phyloP scores from a whole-genome alignment of 2,888 invertebrate species.

The Hirudinaria manillensis region DNA sequence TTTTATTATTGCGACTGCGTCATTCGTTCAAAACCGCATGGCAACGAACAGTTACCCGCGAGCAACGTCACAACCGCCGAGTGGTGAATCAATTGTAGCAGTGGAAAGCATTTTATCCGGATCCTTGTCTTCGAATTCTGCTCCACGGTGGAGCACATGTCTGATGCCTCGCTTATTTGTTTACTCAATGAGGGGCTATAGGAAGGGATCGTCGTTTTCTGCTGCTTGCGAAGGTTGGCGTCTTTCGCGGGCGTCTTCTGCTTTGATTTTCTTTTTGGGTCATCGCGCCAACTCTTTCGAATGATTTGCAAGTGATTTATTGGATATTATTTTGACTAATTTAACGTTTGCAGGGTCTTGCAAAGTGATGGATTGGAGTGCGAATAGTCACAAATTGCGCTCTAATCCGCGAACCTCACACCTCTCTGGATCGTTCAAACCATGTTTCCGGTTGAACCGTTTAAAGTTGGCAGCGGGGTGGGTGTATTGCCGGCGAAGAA shows the following conservation, averaged over 20 bases:
- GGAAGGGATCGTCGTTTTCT: background rate
- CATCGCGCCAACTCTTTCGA: background rate
- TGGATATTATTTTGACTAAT: no score
- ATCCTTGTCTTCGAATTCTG: no score
- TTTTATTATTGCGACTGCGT: background rate
- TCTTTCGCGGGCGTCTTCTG: constrained; percentile 9
- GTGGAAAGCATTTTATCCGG: background rate
- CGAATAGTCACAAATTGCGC: constrained; percentile 16
- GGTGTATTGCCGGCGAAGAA: background rate
- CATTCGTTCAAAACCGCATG: constrained; percentile 14
- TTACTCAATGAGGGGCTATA: background rate
- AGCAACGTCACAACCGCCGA: constrained; percentile 24
- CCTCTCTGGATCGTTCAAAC: background rate
- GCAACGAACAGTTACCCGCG: constrained; percentile 30
- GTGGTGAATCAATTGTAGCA: constrained; percentile 15
- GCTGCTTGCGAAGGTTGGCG: background rate
- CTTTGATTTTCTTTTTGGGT: background rate
- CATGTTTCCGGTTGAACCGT: constrained; percentile 1
- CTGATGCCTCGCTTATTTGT: constrained; percentile 4
- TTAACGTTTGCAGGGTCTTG: background rate
- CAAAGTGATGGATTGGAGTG: constrained; percentile 24
- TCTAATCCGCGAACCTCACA: background rate
- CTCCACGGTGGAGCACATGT: no score
- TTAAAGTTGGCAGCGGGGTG: background rate
- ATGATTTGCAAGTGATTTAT: no score